Conservation (phyloP, 2,888 invertebrate genomes). For the Nipponacmea schrenckii region DNA sequence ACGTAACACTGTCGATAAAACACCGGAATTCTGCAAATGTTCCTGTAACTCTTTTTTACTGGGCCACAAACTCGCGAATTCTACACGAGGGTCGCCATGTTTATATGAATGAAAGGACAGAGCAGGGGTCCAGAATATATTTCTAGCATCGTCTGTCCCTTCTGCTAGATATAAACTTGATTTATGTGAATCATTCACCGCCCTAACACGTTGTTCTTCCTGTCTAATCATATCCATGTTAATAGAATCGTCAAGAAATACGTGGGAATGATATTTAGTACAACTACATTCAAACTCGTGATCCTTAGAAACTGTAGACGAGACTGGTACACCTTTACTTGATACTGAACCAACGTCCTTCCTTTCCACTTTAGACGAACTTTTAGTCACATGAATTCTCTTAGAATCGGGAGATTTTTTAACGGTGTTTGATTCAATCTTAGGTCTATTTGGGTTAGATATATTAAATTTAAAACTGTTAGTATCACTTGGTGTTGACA, state of each 20-base stretch:
- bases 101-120: constrained; percentile 49
- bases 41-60: constrained; percentile 34
- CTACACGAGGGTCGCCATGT: constrained; percentile 40
- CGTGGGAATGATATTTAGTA: constrained; percentile 28
- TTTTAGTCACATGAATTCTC: neutral
- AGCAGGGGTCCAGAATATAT: constrained; percentile 54
- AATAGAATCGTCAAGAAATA: constrained; percentile 18
- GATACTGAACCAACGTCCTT: neutral
- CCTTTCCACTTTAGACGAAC: neutral
- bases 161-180: constrained; percentile 11
- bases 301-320: neutral
- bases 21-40: constrained; percentile 27
- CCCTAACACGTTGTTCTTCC: constrained; percentile 22
- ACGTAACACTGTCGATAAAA: constrained; percentile 34
- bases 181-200: constrained; percentile 12
- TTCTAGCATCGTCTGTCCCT: constrained; percentile 33
- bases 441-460: neutral
- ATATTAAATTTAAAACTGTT: neutral
- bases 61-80: constrained; percentile 53
- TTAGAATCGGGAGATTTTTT: neutral
- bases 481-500: neutral
- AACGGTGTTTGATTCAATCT: neutral
- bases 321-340: constrained; percentile 8
- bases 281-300: constrained; percentile 28
- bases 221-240: constrained; percentile 25